Conservation (phyloP, 2,888 invertebrate genomes). For the Agriopis leucophaearia region DNA sequence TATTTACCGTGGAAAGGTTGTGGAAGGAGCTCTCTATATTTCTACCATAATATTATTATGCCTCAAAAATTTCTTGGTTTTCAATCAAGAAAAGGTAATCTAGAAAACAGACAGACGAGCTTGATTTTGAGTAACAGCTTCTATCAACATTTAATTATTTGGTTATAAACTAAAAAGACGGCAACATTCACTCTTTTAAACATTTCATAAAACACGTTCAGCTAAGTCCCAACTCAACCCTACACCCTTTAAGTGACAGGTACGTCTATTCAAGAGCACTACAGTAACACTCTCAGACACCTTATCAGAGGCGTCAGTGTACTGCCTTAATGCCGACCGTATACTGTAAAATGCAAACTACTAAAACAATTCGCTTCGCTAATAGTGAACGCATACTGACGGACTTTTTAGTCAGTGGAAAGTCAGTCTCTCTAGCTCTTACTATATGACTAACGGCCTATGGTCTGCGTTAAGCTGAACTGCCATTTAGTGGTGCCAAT, state of each 20-base stretch:
- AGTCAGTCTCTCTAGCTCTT: too few relatives aligned
- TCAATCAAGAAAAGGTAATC: background rate
- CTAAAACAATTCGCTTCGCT: background rate
- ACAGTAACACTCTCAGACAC: constrained; percentile 27
- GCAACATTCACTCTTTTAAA: background rate
- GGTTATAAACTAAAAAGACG: background rate
- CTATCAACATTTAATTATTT: background rate
- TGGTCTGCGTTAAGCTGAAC: too few relatives aligned
- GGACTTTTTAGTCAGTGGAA: too few relatives aligned
- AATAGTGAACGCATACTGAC: background rate
- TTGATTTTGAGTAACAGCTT: background rate
- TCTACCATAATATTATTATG: too few relatives aligned
- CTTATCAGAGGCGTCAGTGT: constrained; percentile 13
- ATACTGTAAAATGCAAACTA: background rate
- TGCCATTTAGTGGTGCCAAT: too few relatives aligned
- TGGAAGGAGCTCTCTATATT: too few relatives aligned
- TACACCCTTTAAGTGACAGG: constrained; percentile 25
- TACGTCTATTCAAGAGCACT: constrained; percentile 30
- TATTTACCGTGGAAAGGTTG: too few relatives aligned
- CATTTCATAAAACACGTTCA: constrained; percentile 9
- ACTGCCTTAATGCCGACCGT: constrained; percentile 5
- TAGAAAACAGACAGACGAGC: background rate
- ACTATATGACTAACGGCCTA: too few relatives aligned
- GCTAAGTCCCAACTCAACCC: constrained; percentile 10
- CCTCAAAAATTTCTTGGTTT: background rate